A percentile compares a stretch with the other conserved stretches of the same genome.
Conservation (phyloP, 2,888 invertebrate genomes). For the Crioceris asparagi region DNA sequence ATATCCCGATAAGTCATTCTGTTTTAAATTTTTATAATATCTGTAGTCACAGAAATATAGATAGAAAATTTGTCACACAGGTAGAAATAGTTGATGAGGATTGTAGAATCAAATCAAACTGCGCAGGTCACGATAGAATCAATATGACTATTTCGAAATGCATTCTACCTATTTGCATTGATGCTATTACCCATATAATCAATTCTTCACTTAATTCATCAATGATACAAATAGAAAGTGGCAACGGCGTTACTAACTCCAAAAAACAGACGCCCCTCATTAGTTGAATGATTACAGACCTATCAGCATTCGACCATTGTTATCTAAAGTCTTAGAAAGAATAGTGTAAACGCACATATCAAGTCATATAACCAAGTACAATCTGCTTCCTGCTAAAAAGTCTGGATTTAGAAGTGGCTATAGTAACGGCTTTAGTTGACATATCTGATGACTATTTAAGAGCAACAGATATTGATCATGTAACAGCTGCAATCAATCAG, state of each 20-base stretch:
- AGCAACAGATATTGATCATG: constrained; percentile 2
- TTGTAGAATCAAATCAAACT: too few relatives aligned
- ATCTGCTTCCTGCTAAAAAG: too few relatives aligned
- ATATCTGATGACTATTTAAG: constrained; percentile 5
- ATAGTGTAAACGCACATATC: constrained; percentile 5
- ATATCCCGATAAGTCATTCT: too few relatives aligned
- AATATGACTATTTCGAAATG: too few relatives aligned
- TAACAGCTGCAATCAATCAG: constrained; percentile 3
- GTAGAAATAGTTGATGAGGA: too few relatives aligned
- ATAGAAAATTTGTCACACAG: too few relatives aligned
- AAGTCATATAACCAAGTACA: constrained; percentile 1
- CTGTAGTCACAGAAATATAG: too few relatives aligned
- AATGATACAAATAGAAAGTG: constrained; percentile 6
- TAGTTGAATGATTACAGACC: constrained; percentile 4
- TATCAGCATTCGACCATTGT: constrained; percentile 5
- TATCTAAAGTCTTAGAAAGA: constrained; percentile 7
- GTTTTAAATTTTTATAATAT: too few relatives aligned
- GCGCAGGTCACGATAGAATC: too few relatives aligned
- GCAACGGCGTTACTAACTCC: constrained; percentile 3
- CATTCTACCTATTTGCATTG: not conserved
- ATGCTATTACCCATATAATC: constrained; percentile 1
- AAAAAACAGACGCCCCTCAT: constrained; percentile 3
- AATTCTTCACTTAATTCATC: not conserved
- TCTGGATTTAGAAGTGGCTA: constrained; percentile 9
- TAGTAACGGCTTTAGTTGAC: constrained; percentile 5